Evolutionary conservation across 64 coral and sea anemone species (phyloP).

Genomic region (Cladopsammia gracilis): DNA sequence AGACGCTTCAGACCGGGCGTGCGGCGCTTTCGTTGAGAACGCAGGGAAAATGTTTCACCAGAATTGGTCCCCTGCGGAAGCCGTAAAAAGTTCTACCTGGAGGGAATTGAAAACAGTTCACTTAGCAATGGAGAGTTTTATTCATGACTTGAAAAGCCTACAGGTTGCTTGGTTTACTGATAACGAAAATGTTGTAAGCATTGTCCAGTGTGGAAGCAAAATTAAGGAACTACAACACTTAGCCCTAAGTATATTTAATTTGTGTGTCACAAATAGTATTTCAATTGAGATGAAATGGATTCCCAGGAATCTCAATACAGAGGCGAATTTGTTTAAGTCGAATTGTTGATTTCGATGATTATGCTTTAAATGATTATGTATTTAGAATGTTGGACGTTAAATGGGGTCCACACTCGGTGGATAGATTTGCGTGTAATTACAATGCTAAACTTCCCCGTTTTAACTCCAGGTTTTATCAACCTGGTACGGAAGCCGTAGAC

Average conservation of each 20-base stretch:
- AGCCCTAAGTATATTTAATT: constrained; percentile 21
- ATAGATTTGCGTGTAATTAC: too few species aligned
- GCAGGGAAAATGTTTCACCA: constrained; percentile 1
- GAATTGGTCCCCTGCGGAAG: not conserved
- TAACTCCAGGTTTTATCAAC: too few species aligned
- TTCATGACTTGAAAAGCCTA: not conserved
- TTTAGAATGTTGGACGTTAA: too few species aligned
- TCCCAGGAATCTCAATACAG: constrained; percentile 42
- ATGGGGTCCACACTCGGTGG: too few species aligned
- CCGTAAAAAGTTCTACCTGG: too few species aligned
- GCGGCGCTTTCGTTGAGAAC: not conserved
- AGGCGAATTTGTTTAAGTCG: constrained; percentile 10
- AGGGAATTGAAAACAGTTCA: too few species aligned
- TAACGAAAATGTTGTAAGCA: constrained; percentile 64
- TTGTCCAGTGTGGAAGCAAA: constrained; percentile 45
- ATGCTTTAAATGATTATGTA: too few species aligned
- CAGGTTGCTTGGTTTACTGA: constrained; percentile 70
- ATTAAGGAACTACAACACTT: constrained; percentile 39
- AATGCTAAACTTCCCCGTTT: too few species aligned
- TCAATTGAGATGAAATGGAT: constrained; percentile 49
- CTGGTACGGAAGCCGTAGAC: too few species aligned
- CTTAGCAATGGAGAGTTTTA: not conserved
- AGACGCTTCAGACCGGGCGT: constrained; percentile 12
- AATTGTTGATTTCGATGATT: too few species aligned
- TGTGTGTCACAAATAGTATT: constrained; percentile 22